Conservation (phyloP, 37 sponge, comb jelly and placozoan genomes). For the Cliona cf. orientalis region DNA sequence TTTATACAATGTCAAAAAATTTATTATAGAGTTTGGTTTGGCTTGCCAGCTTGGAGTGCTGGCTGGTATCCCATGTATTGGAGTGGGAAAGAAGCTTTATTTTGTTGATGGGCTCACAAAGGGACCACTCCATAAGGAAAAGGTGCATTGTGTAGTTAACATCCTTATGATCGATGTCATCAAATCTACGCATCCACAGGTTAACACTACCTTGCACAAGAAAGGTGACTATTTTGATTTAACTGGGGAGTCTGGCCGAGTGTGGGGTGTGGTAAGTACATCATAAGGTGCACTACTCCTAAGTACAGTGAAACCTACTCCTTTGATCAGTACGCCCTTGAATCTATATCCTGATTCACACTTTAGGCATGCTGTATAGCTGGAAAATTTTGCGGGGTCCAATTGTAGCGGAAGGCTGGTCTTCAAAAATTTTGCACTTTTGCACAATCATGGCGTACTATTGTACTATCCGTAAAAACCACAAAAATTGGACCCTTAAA, state of each 20-base stretch:
- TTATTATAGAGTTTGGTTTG: conserved; percentile 87
- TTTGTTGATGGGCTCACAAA: conserved; percentile 81
- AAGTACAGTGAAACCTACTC: neutral
- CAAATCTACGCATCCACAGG: too few relatives aligned
- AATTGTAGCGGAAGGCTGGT: too few relatives aligned
- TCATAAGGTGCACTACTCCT: neutral
- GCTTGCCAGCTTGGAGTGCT: conserved; percentile 95
- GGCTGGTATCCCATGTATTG: conserved; percentile 90
- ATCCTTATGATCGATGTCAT: too few relatives aligned
- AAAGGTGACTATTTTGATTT: conserved; percentile 86
- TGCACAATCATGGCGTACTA: too few relatives aligned
- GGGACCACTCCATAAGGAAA: conserved; percentile 49
- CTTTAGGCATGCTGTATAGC: too few relatives aligned
- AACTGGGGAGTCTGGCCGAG: conserved; percentile 63
- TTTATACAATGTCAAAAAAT: too few relatives aligned
- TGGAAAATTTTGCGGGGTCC: too few relatives aligned
- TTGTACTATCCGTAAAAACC: too few relatives aligned
- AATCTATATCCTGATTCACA: too few relatives aligned
- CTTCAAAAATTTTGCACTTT: too few relatives aligned
- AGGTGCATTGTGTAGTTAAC: conserved; percentile 30
- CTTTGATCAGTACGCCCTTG: neutral
- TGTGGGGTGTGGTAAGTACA: conserved; percentile 77
- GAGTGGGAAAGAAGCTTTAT: conserved; percentile 93
- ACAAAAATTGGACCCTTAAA: too few relatives aligned
- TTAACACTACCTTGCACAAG: too few relatives aligned